Evolutionary conservation across 2,113 vertebrate genomes (phyloP).

Genomic region (Bos javanicus): DNA sequence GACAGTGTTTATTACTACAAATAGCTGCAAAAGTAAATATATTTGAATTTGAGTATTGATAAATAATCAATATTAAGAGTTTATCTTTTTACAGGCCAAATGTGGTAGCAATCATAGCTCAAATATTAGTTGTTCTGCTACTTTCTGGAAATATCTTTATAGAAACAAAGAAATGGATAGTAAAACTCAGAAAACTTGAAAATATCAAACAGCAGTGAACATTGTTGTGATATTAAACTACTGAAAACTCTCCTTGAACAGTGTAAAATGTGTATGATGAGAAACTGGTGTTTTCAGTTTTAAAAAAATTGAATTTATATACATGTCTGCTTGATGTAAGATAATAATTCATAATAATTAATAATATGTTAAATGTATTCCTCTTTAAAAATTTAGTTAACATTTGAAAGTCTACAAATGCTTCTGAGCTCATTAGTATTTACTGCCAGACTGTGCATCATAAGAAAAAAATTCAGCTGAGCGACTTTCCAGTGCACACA

Average conservation of each 20-base stretch:
- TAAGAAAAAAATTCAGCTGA: slow-evolving; percentile 44
- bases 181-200: slow-evolving; percentile 34
- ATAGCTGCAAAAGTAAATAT: not conserved
- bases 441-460: slow-evolving; percentile 70
- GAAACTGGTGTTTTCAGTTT: not conserved
- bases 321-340: slow-evolving; percentile 37
- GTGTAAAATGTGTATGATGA: not conserved
- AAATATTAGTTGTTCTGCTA: not conserved
- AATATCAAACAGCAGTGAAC: not conserved
- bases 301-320: slow-evolving; percentile 34
- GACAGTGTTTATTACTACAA: not conserved
- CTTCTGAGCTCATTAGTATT: slow-evolving; percentile 60
- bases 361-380: slow-evolving; percentile 37
- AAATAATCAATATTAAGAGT: not conserved
- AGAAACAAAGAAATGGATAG: not conserved
- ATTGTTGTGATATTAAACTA: not conserved
- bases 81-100: not conserved
- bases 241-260: not conserved
- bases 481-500: slow-evolving; percentile 57
- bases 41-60: not conserved
- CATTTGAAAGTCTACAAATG: slow-evolving; percentile 64
- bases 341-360: slow-evolving; percentile 61
- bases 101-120: not conserved
- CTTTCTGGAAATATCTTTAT: not conserved
- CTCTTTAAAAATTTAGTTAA: slow-evolving; percentile 60